These are phyloP conservation scores for Epinotia ramella DNA, from an alignment of 2,888 invertebrate genomes.

Conservation along the genomic window DNA sequence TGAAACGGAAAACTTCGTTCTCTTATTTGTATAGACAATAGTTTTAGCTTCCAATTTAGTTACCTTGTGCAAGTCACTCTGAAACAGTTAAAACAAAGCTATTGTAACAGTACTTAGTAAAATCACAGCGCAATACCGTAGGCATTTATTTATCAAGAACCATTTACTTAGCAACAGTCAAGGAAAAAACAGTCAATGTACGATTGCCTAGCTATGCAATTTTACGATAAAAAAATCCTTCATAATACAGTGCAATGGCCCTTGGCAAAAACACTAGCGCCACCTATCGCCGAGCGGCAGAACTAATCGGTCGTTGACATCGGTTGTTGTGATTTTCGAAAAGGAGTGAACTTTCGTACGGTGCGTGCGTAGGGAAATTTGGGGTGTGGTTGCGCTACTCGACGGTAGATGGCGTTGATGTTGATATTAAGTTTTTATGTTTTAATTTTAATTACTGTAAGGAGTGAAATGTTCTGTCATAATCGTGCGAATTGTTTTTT, in stretches of 20 bases:
- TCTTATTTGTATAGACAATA: too few relatives aligned
- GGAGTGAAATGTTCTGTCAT: too few relatives aligned
- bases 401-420: constrained; percentile 57
- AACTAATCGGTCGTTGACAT: constrained; percentile 46
- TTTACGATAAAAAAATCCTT: constrained; percentile 42
- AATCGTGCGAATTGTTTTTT: too few relatives aligned
- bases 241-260: constrained; percentile 32
- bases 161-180: constrained; percentile 43
- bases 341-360: constrained; percentile 37
- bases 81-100: neutral
- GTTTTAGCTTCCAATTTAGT: neutral
- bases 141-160: constrained; percentile 28
- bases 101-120: neutral
- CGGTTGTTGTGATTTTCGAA: constrained; percentile 32
- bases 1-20: too few relatives aligned
- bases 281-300: constrained; percentile 63
- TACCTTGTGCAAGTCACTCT: neutral
- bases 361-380: constrained; percentile 37
- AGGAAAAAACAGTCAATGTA: constrained; percentile 66
- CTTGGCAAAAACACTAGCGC: constrained; percentile 54
- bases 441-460: neutral
- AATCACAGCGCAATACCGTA: constrained; percentile 13
- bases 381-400: constrained; percentile 54
- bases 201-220: constrained; percentile 67
- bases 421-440: constrained; percentile 1